These are phyloP conservation scores for Melanophora roralis DNA, from an alignment of 2,888 invertebrate genomes.

Conservation along the genomic window DNA sequence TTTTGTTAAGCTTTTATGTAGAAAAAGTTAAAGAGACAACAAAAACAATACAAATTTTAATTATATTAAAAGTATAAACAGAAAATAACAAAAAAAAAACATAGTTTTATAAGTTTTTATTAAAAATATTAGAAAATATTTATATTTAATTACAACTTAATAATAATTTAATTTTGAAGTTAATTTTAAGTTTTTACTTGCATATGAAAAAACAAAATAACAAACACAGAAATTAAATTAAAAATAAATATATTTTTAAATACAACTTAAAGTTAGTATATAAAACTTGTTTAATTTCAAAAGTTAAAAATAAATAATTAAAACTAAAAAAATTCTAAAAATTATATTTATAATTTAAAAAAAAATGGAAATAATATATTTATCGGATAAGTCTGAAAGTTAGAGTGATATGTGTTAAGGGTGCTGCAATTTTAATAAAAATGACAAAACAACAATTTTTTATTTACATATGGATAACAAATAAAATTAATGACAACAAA, in stretches of 20 bases:
- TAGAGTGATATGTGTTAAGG: constrained; percentile 77
- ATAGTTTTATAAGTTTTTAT: constrained; percentile 48
- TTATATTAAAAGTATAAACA: constrained; percentile 5
- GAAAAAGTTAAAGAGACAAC: constrained; percentile 39
- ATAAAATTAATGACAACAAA: constrained; percentile 34
- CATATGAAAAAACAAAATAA: background rate
- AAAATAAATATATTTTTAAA: constrained; percentile 33
- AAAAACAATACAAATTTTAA: constrained; percentile 28
- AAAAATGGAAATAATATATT: constrained; percentile 62
- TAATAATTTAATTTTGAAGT: constrained; percentile 63
- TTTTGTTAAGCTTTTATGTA: constrained; percentile 61
- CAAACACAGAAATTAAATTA: constrained; percentile 8
- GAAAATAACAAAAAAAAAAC: background rate
- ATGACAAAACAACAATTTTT: constrained; percentile 49
- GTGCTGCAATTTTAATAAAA: constrained; percentile 70
- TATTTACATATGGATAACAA: constrained; percentile 47
- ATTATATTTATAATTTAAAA: constrained; percentile 61
- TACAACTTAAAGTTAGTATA: constrained; percentile 18
- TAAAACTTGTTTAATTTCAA: constrained; percentile 10
- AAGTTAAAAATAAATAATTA: background rate
- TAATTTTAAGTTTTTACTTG: constrained; percentile 65
- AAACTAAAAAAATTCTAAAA: constrained; percentile 45
- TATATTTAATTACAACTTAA: constrained; percentile 28
- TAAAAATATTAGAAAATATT: constrained; percentile 14
- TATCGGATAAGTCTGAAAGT: constrained; percentile 77